Evolutionary conservation across 2,113 vertebrate genomes (phyloP).

Genomic region (Rhinogobius similis): DNA sequence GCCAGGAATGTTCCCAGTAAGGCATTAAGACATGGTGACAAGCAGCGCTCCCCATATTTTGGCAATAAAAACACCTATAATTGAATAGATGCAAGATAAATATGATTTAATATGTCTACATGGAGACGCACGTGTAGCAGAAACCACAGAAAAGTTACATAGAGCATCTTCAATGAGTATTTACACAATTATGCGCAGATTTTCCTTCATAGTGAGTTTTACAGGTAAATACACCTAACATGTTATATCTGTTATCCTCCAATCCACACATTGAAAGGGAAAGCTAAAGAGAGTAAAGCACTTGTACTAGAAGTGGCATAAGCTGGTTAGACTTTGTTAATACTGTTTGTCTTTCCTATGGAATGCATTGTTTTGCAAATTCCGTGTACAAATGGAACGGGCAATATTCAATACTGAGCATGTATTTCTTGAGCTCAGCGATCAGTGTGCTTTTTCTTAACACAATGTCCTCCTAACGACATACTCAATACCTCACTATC

Average conservation of each 20-base stretch:
- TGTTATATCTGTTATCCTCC: neutral
- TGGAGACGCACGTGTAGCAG: neutral
- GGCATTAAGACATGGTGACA: too few species aligned
- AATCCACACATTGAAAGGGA: neutral
- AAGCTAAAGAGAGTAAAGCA: neutral
- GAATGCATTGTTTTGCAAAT: neutral
- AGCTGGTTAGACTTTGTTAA: neutral
- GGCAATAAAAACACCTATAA: neutral
- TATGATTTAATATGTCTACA: neutral
- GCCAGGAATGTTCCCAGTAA: too few species aligned
- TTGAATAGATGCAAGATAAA: neutral
- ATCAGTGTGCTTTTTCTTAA: neutral
- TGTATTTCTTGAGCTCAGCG: neutral
- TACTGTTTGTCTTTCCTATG: neutral
- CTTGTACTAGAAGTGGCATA: neutral
- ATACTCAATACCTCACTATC: neutral
- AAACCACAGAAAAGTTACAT: neutral
- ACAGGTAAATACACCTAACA: too few species aligned
- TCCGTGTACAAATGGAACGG: neutral
- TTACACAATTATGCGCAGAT: neutral
- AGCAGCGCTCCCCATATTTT: too few species aligned
- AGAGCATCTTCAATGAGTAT: neutral
- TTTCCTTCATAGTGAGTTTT: neutral
- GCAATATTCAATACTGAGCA: neutral
- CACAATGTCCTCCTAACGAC: neutral